Conservation (phyloP, 2,888 invertebrate species). For the Agrochola macilenta region DNA sequence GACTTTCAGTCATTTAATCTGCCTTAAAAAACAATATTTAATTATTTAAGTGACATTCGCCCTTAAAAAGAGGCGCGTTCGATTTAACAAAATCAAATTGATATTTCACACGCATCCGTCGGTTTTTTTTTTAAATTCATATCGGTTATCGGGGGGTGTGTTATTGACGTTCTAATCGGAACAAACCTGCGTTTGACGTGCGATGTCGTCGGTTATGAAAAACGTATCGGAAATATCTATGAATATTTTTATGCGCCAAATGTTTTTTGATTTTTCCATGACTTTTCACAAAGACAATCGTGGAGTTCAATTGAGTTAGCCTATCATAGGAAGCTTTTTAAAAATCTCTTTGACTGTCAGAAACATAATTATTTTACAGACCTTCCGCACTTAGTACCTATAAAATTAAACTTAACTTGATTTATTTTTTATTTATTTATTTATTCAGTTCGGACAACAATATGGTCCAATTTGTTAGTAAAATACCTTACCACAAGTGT, state of each 20-base stretch:
- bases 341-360: too few species aligned
- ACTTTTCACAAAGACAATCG: slow-evolving; percentile 9
- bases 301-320: neutral
- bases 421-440: too few species aligned
- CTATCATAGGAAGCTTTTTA: neutral
- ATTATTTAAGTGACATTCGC: neutral
- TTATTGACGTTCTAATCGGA: slow-evolving; percentile 60
- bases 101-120: slow-evolving; percentile 34
- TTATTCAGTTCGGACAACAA: too few species aligned
- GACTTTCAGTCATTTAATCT: neutral
- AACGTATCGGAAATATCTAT: slow-evolving; percentile 48
- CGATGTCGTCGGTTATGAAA: slow-evolving; percentile 63
- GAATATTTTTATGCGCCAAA: slow-evolving; percentile 42
- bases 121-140: slow-evolving; percentile 54
- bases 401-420: too few species aligned
- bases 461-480: too few species aligned
- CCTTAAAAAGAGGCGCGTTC: slow-evolving; percentile 29
- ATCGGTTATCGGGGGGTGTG: slow-evolving; percentile 61
- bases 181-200: slow-evolving; percentile 64
- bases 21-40: slow-evolving; percentile 22
- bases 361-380: too few species aligned
- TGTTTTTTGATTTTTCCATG: slow-evolving; percentile 27
- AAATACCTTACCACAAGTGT: too few species aligned
- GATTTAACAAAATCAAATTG: slow-evolving; percentile 33
- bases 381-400: too few species aligned